Base-by-base conservation (phyloP, 1,140 invertebrate species). In the Hirudo medicinalis region DNA sequence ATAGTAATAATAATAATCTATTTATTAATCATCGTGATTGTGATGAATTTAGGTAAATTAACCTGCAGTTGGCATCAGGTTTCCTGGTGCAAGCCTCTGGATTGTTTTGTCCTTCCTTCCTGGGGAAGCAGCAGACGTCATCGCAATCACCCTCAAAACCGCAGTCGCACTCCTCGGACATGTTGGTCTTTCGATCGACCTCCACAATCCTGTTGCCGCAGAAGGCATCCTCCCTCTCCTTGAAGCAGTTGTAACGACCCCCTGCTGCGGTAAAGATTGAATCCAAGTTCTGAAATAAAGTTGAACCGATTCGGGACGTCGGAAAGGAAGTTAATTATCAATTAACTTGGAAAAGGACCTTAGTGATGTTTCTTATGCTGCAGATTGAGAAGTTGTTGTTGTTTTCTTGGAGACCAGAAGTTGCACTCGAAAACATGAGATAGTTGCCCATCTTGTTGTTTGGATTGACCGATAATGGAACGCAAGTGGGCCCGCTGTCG, bases 131-230 rank as follows among this genome's bases (percentile, higher is more conserved):
- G 80, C 96, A 99, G 72, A 84, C 84, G 0, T 70, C 75, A 11
- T 78, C 70, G 73, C 95, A 98, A 79, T 99, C 95, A 27, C 87
- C 86, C 72, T 91, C 88, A 80, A 95, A 99, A 29, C 96, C 96
- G 80, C 96, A 99, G 82, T 99, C 96, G 79, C 96, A 99, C 82
- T 99, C 91, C 82, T 99, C 96, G 19, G 57, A 25, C 22, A 13
- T 22, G 57, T 63, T 63, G 22, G 22, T 63, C 11, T 22, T 32
- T 13, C 11, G 57, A 32, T 91, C 93, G 43, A 88, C 89, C 82
- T 99, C 96, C 0, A 96, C 92, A 78, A 99, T 97, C 83, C 96
- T 95, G 81, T 99, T 99, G 20, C 96, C 96, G 84, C 96, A 99
- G 86, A 98, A 99, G 32, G 95, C 91, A 72, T 91, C 93, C 72